Evolutionary conservation across 2,797 vertebrate species (phyloP).

Genomic region (Galaxias olidus): DNA sequence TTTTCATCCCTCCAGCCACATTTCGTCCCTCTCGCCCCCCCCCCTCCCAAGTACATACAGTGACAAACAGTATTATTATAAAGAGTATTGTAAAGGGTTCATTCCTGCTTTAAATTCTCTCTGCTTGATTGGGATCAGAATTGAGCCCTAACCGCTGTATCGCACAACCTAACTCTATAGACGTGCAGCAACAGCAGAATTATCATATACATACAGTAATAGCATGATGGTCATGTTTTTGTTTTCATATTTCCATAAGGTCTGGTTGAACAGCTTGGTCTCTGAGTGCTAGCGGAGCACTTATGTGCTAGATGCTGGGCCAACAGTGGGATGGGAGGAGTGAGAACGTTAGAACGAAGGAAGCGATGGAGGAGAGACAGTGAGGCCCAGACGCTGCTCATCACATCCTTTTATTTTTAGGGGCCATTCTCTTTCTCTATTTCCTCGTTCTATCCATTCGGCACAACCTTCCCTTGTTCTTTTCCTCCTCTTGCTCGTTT

Average conservation of each 20-base stretch:
- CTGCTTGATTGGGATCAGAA: too few species aligned
- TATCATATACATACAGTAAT: too few species aligned
- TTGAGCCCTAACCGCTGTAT: too few species aligned
- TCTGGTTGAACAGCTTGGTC: too few species aligned
- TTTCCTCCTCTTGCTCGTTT: conserved; percentile 53
- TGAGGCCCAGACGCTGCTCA: conserved; percentile 41
- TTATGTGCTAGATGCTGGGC: conserved; percentile 50
- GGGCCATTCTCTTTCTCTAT: conserved; percentile 43
- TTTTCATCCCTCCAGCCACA: conserved; percentile 29
- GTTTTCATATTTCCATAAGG: too few species aligned
- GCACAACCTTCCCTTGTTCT: conserved; percentile 31
- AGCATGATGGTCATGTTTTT: too few species aligned
- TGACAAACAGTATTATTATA: not conserved
- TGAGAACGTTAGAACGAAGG: not conserved
- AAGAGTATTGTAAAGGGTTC: too few species aligned
- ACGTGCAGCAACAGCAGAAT: too few species aligned
- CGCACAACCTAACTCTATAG: too few species aligned
- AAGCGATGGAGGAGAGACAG: not conserved
- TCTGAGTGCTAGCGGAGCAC: conserved; percentile 15
- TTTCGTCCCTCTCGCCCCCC: conserved; percentile 15
- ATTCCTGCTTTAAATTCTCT: too few species aligned
- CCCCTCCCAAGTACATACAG: conserved; percentile 9
- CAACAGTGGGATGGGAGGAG: conserved; percentile 10
- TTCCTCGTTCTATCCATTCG: conserved; percentile 50
- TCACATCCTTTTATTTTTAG: conserved; percentile 37